Evolutionary conservation across 1,140 invertebrate species (phyloP), one percentile per base, ranked within the genome.

Genomic region (Drosophila ercepeae): DNA sequence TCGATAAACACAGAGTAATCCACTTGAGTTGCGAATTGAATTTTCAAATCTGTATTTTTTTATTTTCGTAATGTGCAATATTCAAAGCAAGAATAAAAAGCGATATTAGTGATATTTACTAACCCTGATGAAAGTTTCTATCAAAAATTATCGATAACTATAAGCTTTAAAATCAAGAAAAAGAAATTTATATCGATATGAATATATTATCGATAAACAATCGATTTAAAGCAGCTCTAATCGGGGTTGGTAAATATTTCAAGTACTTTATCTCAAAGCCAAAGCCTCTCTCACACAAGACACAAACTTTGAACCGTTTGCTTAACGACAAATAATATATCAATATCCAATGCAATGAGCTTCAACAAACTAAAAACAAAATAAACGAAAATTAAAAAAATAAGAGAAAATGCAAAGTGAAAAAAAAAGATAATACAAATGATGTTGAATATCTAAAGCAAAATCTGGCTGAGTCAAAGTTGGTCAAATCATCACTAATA

Each of bases 401-500:
- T 54, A 52, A 54, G 16, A 6, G 11, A 42, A 60, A 46, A 39
- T 39, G 36, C 14, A 18, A 42, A 58, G n/a, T 11, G 27, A 64
- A 39, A 39, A 36, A 18, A 44, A 64, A 34, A 58, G 25, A 64
- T 53, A 34, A 55, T 5, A 23, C 7, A 54, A 50, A 13, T 16
- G 32, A 58, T 39, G 36, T 14, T 61, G 65, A 63, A 21, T 45
- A 44, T 53, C 41, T 41, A 63, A 58, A 64, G 53, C 58, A 77
- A 82, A 58, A 93, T 94, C 93, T 93, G 93, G 93, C 93, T 94
- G 93, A 93, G 93, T 91, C 92, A 92, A 94, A 93, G 89, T 89
- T 89, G 86, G 89, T 91, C 89, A 91, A 92, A 92, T 91, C 89
- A 93, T 92, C 93, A 94, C 94, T 95, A 94, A 94, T 94, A 89